Evolutionary conservation across 2,797 vertebrate species (phyloP), one percentile per base, ranked within the genome.

Genomic region (Leptodactylus fallax): DNA sequence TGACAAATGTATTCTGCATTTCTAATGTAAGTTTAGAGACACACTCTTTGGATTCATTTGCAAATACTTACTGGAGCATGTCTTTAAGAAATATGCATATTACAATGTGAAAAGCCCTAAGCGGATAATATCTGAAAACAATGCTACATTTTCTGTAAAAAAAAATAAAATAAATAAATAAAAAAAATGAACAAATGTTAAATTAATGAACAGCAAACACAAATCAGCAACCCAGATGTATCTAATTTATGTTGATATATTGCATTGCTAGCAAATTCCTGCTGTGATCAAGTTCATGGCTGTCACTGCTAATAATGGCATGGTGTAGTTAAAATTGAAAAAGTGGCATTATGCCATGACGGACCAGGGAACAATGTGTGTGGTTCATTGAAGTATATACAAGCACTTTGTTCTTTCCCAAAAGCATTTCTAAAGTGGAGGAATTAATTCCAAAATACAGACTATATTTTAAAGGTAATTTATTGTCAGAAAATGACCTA

Each of bases 281-380:
- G n/a, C 85, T 87, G 78, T 87, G 79, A 76, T 74, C 79, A 74
- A 65, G 51, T 53, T 45, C 63, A 80, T 55, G 88, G 81, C 90
- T 92, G 90, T 92, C 91, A 89, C 88, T 84, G 81, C 67, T 87
- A 86, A 93, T 67, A 91, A 91, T 90, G 88, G 85, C 88, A 87
- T 87, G 81, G 49, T 67, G 53, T 55, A 86, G 79, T 91, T 89
- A 84, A 16, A 76, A 89, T 77, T 84, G 53, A 87, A 83, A 85
- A 91, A 91, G 88, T 95, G 95, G 94, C 94, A 83, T 51, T 77
- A 88, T 94, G 96, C 95, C 95, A 94, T 94, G 92, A 89, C 93
- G 91, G 92, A 93, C 93, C 93, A 92, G 92, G 93, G 92, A 94
- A 87, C 87, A 94, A 93, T 91, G 94, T 93, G 90, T 94, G 92